These are phyloP conservation scores for Poeciliopsis turrubarensis DNA, from an alignment of 2,113 vertebrate species.

Conservation along the genomic window DNA sequence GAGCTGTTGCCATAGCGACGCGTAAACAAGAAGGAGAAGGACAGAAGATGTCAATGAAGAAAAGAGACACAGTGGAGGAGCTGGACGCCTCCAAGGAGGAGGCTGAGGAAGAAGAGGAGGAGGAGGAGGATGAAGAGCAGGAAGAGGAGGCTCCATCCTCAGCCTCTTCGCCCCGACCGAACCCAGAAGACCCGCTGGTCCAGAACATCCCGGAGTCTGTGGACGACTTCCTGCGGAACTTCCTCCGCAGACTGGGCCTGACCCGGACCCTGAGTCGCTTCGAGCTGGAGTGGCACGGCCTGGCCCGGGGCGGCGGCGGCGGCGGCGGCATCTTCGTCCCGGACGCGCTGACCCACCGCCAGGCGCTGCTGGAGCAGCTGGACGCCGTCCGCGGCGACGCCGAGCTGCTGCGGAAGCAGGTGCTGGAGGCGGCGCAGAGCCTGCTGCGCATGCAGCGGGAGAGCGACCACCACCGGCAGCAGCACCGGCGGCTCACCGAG, in stretches of 20 bases:
- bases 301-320: constrained; percentile 50
- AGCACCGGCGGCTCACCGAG: constrained; percentile 79
- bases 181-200: constrained; percentile 12
- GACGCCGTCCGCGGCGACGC: constrained; percentile 77
- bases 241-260: constrained; percentile 86
- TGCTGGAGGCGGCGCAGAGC: constrained; percentile 76
- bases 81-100: neutral
- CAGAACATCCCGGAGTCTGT: constrained; percentile 78
- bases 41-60: constrained; percentile 20
- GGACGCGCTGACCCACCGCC: constrained; percentile 77
- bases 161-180: constrained; percentile 29
- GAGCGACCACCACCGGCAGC: constrained; percentile 87
- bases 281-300: constrained; percentile 90
- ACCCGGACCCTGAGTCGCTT: constrained; percentile 87
- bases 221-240: constrained; percentile 92
- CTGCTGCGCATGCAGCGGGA: constrained; percentile 85
- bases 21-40: constrained; percentile 15
- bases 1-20: constrained; percentile 31
- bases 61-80: neutral
- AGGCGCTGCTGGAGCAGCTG: constrained; percentile 82
- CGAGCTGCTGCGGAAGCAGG: constrained; percentile 75
- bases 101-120: neutral
- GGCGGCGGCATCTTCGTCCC: constrained; percentile 74
- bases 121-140: neutral
- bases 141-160: neutral